Evolutionary conservation across 2,113 vertebrate genomes (phyloP).

Genomic region (Coreoperca whiteheadi): DNA sequence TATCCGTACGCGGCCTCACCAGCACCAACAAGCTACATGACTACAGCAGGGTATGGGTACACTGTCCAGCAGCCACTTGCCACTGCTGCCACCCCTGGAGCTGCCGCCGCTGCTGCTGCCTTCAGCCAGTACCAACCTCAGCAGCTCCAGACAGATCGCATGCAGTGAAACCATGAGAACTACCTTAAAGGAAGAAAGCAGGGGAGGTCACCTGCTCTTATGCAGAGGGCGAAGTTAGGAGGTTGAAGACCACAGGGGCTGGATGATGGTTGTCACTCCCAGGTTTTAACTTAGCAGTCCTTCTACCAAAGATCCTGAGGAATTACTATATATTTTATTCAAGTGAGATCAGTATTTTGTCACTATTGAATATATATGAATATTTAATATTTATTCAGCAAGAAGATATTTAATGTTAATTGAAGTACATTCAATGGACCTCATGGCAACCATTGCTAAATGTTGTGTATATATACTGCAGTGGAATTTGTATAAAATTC

Average conservation of each 20-base stretch:
- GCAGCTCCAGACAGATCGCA: constrained; percentile 94
- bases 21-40: constrained; percentile 91
- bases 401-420: constrained; percentile 60
- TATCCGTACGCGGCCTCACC: constrained; percentile 95
- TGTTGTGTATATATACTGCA: constrained; percentile 46
- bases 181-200: constrained; percentile 18
- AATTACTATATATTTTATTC: constrained; percentile 87
- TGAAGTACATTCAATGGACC: constrained; percentile 57
- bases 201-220: constrained; percentile 29
- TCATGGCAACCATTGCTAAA: constrained; percentile 53
- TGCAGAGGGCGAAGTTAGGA: constrained; percentile 20
- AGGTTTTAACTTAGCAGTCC: constrained; percentile 50
- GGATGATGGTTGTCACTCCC: constrained; percentile 30
- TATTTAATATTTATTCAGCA: constrained; percentile 81
- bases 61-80: constrained; percentile 93
- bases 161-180: constrained; percentile 83
- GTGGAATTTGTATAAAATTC: constrained; percentile 57
- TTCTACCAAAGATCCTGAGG: constrained; percentile 74
- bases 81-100: constrained; percentile 85
- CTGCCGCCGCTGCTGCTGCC: constrained; percentile 88
- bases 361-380: constrained; percentile 60
- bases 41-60: constrained; percentile 92
- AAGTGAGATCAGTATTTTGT: constrained; percentile 84
- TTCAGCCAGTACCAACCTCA: constrained; percentile 96
- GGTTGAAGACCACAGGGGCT: neutral